Evolutionary conservation across 2,888 invertebrate species (phyloP), one percentile per base, ranked within the genome.

Genomic region (Tinea pellionella): DNA sequence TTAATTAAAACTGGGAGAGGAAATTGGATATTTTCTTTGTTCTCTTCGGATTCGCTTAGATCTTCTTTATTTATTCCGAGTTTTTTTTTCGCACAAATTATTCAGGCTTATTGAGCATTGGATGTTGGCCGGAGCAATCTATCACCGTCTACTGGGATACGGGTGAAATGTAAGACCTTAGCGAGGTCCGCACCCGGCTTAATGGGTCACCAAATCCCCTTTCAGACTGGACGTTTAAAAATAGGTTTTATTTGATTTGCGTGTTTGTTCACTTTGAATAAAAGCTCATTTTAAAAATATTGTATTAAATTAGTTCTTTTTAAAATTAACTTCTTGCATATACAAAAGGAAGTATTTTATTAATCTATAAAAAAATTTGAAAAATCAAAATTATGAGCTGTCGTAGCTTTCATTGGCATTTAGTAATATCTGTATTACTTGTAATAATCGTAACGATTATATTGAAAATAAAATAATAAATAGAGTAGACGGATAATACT

Each of bases 31-130:
- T 64, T 66, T 67, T 66, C 70, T 74, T 74, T 74, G 73, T 75
- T 70, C 67, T 63, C 59, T 61, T 66, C 64, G 67, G 67, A 6
- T n/a, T 15, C 11, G 55, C 67, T 69, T 69, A 6, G 65, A 66
- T 55, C 55, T 4, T 57, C 32, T 57, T 57, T 70, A 71, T 75
- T 75, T 75, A 71, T 75, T 73, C 67, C 68, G 69, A 70, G 24
- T 53, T 53, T 53, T 74, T 24, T 77, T 79, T 78, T 78, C 72
- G 68, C 69, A 67, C 71, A 74, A 78, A 77, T 79, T 79, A 78
- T 80, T 76, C 75, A 77, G 69, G 75, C 74, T 78, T 79, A 78
- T 79, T 77, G 77, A 75, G 72, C 76, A 72, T 74, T 70, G 71
- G 72, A 74, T 68, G 72, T 74, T 68, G 69, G 73, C 62, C 68